Evolutionary conservation across 2,113 vertebrate species (phyloP).

Genomic region (Thamnophis sirtalis): DNA sequence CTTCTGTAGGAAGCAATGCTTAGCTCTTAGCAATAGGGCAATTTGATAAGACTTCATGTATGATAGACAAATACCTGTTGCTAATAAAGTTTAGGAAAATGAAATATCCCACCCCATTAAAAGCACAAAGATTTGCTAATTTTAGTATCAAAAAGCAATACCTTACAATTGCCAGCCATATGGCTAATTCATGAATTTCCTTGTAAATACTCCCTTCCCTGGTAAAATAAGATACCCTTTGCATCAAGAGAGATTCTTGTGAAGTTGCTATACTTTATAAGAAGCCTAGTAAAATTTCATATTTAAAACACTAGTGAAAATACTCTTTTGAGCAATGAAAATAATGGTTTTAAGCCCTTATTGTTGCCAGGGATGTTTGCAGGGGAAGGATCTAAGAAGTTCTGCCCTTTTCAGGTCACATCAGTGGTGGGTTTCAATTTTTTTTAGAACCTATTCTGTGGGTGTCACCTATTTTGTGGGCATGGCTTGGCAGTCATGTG

Average conservation of each 20-base stretch:
- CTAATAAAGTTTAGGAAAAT: not conserved
- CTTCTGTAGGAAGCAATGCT: not conserved
- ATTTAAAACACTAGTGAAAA: not conserved
- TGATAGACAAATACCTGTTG: not conserved
- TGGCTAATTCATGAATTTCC: not conserved
- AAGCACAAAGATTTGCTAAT: not conserved
- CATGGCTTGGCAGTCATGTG: too few relatives aligned
- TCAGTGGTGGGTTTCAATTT: too few relatives aligned
- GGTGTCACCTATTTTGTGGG: too few relatives aligned
- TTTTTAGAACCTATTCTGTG: too few relatives aligned
- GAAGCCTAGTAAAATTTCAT: not conserved
- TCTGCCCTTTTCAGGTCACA: not conserved
- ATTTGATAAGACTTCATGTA: not conserved
- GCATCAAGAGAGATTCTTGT: not conserved
- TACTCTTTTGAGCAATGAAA: not conserved
- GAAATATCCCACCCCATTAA: not conserved
- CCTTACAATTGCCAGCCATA: not conserved
- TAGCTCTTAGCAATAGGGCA: not conserved
- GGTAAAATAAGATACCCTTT: not conserved
- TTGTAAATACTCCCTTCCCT: not conserved
- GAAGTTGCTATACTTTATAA: not conserved
- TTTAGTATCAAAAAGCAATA: not conserved
- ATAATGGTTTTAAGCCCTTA: not conserved
- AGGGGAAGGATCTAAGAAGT: not conserved
- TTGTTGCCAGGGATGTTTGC: not conserved